Evolutionary conservation across 1,140 invertebrate genomes (phyloP).

Genomic region (Atta cephalotes): DNA sequence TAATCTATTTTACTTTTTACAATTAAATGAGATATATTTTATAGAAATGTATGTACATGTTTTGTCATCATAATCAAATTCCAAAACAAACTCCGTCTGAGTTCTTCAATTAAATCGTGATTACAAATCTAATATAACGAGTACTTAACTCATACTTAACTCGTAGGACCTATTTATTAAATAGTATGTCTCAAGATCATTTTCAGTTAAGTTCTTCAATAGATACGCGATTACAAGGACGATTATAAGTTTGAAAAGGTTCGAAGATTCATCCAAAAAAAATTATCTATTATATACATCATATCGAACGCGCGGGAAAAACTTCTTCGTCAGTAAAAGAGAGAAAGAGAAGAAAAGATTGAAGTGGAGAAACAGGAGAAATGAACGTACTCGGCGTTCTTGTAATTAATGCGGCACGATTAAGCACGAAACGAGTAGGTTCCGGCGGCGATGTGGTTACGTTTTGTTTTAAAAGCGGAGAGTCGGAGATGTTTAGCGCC

Average conservation of each 20-base stretch:
- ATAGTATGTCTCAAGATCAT: neutral
- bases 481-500: constrained; percentile 82
- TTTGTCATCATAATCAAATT: neutral
- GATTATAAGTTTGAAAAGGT: constrained; percentile 29
- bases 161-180: neutral
- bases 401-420: constrained; percentile 84
- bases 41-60: no score
- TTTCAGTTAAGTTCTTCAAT: neutral
- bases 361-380: constrained; percentile 34
- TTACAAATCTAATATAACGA: neutral
- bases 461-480: constrained; percentile 82
- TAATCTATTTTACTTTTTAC: no score
- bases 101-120: neutral
- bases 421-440: constrained; percentile 81
- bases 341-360: constrained; percentile 15
- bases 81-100: neutral
- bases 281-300: constrained; percentile 1
- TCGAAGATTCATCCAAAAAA: constrained; percentile 46
- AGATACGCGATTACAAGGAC: neutral
- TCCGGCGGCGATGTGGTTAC: constrained; percentile 77
- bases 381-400: constrained; percentile 74
- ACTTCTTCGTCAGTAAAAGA: neutral
- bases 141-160: neutral
- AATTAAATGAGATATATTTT: no score
- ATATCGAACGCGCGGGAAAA: constrained; percentile 35